Base-by-base conservation (phyloP, 2,888 invertebrate genomes). In the Polyommatus icarus region DNA sequence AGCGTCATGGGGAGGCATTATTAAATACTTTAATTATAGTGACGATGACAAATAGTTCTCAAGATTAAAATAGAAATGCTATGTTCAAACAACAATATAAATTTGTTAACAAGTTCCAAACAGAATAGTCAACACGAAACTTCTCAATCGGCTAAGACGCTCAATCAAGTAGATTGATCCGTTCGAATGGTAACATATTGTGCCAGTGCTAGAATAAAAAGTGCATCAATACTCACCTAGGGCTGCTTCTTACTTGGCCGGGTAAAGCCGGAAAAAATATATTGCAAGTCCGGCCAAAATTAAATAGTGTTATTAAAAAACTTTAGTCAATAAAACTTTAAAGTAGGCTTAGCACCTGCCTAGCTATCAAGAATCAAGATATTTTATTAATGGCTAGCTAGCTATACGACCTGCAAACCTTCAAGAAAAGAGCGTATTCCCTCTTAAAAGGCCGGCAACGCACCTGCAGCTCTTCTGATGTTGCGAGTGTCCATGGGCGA, bases 121-220 rank as follows among this genome's bases (percentile, higher is more conserved):
- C 24, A 50, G 12, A 40, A 77, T 18, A 76, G 59, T 76, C 71
- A 20, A 57, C 36, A 32, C 15, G 36, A 6, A 79, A 80, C 78
- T 77, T 80, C 82, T 83, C 85, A 85, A 84, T 84, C 83, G 82
- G 80, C 83, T 82, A 83, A 86, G 84, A 83, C 83, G 89, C 89
- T 90, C 90, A 87, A 90, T 90, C 89, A 89, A 88, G 86, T 85
- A 86, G 84, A 89, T 88, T 87, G 89, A 88, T 86, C 83, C 82
- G 84, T 83, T 82, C 82, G 85, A 86, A 87, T 87, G 85, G 86
- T 85, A 91, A 91, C 88, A 90, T 90, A 92, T 92, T 92, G 91
- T 91, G 85, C 88, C 88, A 87, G 87, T 86, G 86, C 85, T 87
- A 87, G 89, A 91, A 90, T 88, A 91, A 91, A 89, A 91, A 89